A percentile compares a stretch with the other conserved stretches of the same genome.
These are phyloP conservation scores for Torymus aiolomorphi DNA, from an alignment of 2,888 invertebrate genomes.

Conservation along the genomic window DNA sequence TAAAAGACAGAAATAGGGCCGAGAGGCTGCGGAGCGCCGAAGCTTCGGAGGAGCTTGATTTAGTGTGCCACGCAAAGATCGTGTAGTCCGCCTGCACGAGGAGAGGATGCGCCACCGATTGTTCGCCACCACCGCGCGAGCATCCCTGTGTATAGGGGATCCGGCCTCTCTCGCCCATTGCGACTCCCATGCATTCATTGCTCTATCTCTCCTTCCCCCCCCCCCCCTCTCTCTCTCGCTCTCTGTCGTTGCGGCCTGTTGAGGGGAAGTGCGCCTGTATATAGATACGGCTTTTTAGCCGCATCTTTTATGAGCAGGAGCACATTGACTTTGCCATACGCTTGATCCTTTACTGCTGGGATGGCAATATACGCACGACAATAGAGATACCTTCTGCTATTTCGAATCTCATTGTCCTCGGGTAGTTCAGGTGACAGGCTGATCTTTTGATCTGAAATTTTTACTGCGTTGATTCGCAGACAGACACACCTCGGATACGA, in stretches of 20 bases:
- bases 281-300: neutral
- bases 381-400: too few relatives aligned
- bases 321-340: neutral
- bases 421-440: too few relatives aligned
- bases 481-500: too few relatives aligned
- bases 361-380: too few relatives aligned
- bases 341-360: too few relatives aligned
- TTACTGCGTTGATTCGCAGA: too few relatives aligned
- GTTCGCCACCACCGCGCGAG: neutral
- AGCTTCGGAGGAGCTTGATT: constrained; percentile 43
- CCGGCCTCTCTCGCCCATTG: constrained; percentile 6
- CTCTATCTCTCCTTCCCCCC: neutral
- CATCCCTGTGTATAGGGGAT: neutral
- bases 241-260: neutral
- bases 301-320: constrained; percentile 18
- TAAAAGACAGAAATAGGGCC: constrained; percentile 40
- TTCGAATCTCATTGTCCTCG: too few relatives aligned
- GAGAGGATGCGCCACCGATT: constrained; percentile 9
- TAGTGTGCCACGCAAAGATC: constrained; percentile 68
- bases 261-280: neutral
- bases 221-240: neutral
- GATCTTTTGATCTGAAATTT: too few relatives aligned
- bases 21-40: constrained; percentile 3
- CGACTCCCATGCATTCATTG: constrained; percentile 5
- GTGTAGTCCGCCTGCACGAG: constrained; percentile 47